Evolutionary conservation across 2,797 vertebrate species (phyloP), one percentile per base, ranked within the genome.

Genomic region (Melanotaenia pygmaea): DNA sequence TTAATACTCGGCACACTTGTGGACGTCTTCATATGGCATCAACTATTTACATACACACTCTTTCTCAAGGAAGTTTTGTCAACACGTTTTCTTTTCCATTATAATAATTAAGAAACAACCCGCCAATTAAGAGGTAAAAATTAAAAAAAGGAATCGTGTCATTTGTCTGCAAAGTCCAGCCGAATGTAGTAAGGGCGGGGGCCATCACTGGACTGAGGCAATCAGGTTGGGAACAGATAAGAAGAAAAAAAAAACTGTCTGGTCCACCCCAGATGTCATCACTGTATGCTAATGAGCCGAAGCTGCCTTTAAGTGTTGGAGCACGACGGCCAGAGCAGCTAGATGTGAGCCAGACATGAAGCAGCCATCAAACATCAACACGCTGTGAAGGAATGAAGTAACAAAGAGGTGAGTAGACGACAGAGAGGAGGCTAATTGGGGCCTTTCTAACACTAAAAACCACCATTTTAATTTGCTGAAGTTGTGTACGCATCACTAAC

Each of bases 241-340:
- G 91, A 76, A 26, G 45, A 43, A 81, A 74, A 93, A 94, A 88
- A 79, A 32, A 70, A 26, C 63, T n/a, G 67, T 74, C 64, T 75
- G 89, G 81, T 85, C 86, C 89, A 87, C 68, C 87, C 86, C 81
- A 88, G 78, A 90, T 90, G 89, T 91, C 91, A 93, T 93, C 92
- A 74, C 72, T 20, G 34, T 95, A 95, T 95, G 94, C 93, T 93
- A 96, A 96, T 96, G 91, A 95, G 91, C 77, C 24, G 18, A 26
- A 57, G 68, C 80, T 70, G 74, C 80, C 85, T 94, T 95, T 93
- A 94, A 95, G 90, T 77, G 81, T 34, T 26, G 20, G 54, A 64
- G 26, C 45, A 47, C 67, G 24, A 67, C 60, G 14, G 62, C 32
- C 58, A 30, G 38, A 57, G 56, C 68, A 37, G 80, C 64, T 24